These are phyloP conservation scores for Bufotes viridis DNA, from an alignment of 2,797 vertebrate species.

Conservation along the genomic window DNA sequence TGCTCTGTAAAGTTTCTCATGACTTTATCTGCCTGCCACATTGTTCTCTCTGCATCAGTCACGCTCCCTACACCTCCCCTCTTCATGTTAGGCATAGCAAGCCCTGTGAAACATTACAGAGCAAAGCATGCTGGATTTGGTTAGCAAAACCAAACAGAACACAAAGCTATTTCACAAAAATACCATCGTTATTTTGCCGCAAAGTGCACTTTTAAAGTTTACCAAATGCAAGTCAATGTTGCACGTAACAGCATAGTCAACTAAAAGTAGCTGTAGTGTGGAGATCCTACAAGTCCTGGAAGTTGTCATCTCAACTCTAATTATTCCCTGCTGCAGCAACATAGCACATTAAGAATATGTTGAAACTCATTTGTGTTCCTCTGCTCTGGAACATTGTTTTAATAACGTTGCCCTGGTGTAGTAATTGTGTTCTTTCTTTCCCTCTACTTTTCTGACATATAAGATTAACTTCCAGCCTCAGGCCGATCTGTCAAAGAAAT, in stretches of 20 bases:
- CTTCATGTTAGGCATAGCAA: too few species aligned
- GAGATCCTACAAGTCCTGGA: slow-evolving; percentile 22
- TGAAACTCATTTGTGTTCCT: slow-evolving; percentile 56
- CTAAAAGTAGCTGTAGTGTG: background rate
- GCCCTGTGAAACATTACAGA: too few species aligned
- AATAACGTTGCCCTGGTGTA: slow-evolving; percentile 50
- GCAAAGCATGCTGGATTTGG: too few species aligned
- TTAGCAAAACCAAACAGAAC: too few species aligned
- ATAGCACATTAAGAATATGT: slow-evolving; percentile 49
- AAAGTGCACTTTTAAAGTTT: background rate
- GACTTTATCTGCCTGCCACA: too few species aligned
- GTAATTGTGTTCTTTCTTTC: slow-evolving; percentile 56
- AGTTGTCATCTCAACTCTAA: slow-evolving; percentile 34
- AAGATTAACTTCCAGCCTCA: slow-evolving; percentile 78
- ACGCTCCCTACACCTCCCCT: too few species aligned
- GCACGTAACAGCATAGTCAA: background rate
- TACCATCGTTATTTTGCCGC: background rate
- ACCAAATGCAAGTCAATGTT: background rate
- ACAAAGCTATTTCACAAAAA: too few species aligned
- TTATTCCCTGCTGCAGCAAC: slow-evolving; percentile 38
- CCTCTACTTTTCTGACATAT: slow-evolving; percentile 72
- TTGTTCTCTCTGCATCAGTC: too few species aligned
- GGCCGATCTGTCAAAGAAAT: slow-evolving; percentile 80
- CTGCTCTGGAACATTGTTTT: slow-evolving; percentile 55
- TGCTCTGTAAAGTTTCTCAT: too few species aligned